phyloP scores from a whole-genome alignment of 2,888 invertebrate genomes.

The Ophonus ardosiacus region DNA sequence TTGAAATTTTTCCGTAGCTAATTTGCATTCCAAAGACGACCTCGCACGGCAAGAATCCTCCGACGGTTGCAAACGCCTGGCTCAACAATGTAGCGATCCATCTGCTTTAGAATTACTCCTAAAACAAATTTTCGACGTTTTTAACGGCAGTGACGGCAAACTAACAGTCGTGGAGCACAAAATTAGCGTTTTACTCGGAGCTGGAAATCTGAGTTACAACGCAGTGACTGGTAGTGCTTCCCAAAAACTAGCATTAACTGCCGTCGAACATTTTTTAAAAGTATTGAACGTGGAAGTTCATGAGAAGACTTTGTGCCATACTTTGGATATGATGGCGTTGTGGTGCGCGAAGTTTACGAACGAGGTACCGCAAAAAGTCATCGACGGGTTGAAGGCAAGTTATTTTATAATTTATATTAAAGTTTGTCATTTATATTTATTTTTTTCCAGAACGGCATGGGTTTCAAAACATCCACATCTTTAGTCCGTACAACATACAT shows the following conservation, averaged over 20 bases:
- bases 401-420: too few species aligned
- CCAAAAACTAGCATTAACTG: constrained; percentile 80
- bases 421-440: too few species aligned
- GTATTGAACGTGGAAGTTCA: constrained; percentile 93
- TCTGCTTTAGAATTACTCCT: constrained; percentile 84
- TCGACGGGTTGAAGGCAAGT: constrained; percentile 81
- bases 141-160: constrained; percentile 94
- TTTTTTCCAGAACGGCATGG: constrained; percentile 86
- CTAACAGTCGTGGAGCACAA: constrained; percentile 93
- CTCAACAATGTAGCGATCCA: constrained; percentile 83
- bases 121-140: constrained; percentile 85
- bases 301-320: constrained; percentile 91
- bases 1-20: constrained; percentile 76
- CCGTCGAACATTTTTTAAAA: constrained; percentile 84
- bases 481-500: constrained; percentile 88
- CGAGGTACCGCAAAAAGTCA: constrained; percentile 82
- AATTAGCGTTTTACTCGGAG: constrained; percentile 88
- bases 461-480: constrained; percentile 87
- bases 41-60: constrained; percentile 85
- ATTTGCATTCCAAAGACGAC: constrained; percentile 92
- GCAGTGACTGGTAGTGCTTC: constrained; percentile 80
- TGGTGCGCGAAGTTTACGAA: constrained; percentile 86
- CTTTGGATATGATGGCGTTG: constrained; percentile 87
- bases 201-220: constrained; percentile 86
- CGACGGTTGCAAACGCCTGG: constrained; percentile 84